Evolutionary conservation across 2,888 invertebrate genomes (phyloP).

Genomic region (Ichneumon xanthorius): DNA sequence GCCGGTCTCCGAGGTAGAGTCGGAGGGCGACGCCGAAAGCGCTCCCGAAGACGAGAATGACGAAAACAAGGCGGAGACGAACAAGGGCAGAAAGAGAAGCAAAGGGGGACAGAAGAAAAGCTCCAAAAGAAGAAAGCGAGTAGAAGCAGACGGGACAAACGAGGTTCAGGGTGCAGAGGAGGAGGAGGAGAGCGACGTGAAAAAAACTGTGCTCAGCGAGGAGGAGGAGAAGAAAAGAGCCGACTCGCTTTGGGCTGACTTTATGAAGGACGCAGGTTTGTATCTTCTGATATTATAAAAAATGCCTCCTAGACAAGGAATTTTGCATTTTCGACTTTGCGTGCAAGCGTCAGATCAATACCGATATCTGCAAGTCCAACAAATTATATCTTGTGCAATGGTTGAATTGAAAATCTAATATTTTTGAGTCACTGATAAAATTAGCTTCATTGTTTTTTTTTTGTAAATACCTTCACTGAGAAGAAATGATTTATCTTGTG

Average conservation of each 20-base stretch:
- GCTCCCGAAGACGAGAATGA: conserved; percentile 86
- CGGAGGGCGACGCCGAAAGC: conserved; percentile 88
- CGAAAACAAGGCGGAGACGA: conserved; percentile 75
- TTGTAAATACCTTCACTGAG: no score
- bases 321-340: no score
- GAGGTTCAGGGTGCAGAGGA: conserved; percentile 75
- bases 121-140: conserved; percentile 62
- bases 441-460: no score
- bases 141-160: conserved; percentile 70
- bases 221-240: conserved; percentile 90
- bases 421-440: no score
- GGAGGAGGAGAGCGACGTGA: conserved; percentile 77
- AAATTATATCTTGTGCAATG: background rate
- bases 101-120: conserved; percentile 74
- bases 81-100: conserved; percentile 73
- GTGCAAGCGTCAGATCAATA: no score
- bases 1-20: conserved; percentile 89
- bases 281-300: background rate
- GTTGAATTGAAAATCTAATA: background rate
- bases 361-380: background rate
- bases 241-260: conserved; percentile 93
- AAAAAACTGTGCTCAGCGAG: conserved; percentile 83
- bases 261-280: conserved; percentile 89
- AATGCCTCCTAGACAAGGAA: background rate
- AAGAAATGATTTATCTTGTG: background rate